Conservation (phyloP, 2,113 vertebrate species). For the Silurus asotus region DNA sequence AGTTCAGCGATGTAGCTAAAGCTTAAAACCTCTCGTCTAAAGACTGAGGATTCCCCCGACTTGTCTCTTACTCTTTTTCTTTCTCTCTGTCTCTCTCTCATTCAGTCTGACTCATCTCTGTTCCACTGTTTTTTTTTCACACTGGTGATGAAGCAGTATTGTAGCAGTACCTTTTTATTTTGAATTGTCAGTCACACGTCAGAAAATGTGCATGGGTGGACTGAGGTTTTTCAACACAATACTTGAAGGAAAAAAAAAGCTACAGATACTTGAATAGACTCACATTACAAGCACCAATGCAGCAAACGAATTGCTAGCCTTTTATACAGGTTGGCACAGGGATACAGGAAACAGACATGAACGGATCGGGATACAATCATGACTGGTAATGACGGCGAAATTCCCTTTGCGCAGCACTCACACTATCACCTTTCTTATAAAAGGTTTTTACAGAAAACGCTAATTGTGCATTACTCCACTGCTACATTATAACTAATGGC, state of each 20-base stretch:
- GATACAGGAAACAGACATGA: too few species aligned
- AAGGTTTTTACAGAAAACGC: too few species aligned
- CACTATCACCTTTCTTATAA: too few species aligned
- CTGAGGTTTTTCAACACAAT: background rate
- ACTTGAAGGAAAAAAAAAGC: background rate
- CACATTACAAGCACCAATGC: background rate
- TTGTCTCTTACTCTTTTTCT: background rate
- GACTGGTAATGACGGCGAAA: too few species aligned
- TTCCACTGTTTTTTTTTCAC: background rate
- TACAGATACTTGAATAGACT: background rate
- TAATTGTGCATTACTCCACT: too few species aligned
- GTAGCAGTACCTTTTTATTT: background rate
- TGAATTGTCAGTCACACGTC: background rate
- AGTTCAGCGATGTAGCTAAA: background rate
- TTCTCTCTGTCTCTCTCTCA: background rate
- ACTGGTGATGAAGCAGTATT: background rate
- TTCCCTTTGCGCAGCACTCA: too few species aligned
- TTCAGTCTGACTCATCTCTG: constrained; percentile 19
- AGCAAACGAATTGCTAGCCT: background rate
- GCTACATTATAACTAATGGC: too few species aligned
- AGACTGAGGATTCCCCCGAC: background rate
- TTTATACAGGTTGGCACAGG: too few species aligned
- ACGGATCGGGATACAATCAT: too few species aligned
- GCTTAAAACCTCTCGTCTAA: background rate
- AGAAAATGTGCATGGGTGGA: background rate